Evolutionary conservation across 1,140 invertebrate species (phyloP), one percentile per base, ranked within the genome.

Genomic region (Nomia melanderi): DNA sequence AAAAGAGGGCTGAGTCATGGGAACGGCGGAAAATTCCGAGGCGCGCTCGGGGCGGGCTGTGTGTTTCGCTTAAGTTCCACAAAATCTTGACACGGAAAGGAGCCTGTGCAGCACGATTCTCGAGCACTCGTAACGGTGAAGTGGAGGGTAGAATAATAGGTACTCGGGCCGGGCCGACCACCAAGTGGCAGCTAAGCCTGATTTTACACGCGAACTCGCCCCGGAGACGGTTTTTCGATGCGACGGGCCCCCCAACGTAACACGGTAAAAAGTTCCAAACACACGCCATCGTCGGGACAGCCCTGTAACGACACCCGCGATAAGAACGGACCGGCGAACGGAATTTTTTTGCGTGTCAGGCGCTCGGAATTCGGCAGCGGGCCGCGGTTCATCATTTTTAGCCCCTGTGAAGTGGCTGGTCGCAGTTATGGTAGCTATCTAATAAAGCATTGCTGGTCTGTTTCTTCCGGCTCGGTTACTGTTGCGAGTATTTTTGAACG

Each of bases 51-150:
- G 5, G 33, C 31, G 36, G 17, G 2, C 36, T 23, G n/a, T 36
- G 27, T 39, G 73, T 76, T 60, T 69, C 73, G 54, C 39, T 69
- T 23, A 39, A 76, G 54, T 76, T 76, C 54, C 54, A 36, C 39
- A 66, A 69, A 36, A 76, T 76, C 73, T 76, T 76, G 73, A 67
- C 64, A 67, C 64, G 73, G 29, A 69, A 75, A 69, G 73, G 31
- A 69, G 64, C 73, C 33, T 59, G 64, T 75, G 64, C 72, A 67
- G 64, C 63, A 59, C 72, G 44, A 33, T 75, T 59, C 64, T 75
- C 54, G 73, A 75, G 73, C 11, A 59, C 73, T 69, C 64, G 54
- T 29, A 29, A 59, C 53, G 12, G 2, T 67, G 23, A 36, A 75
- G 73, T 69, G 31, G 54, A 69, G 53, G 39, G 39, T 69, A 47